phyloP scores from a whole-genome alignment of 2,113 vertebrate species.

The Corydoras sp. region DNA sequence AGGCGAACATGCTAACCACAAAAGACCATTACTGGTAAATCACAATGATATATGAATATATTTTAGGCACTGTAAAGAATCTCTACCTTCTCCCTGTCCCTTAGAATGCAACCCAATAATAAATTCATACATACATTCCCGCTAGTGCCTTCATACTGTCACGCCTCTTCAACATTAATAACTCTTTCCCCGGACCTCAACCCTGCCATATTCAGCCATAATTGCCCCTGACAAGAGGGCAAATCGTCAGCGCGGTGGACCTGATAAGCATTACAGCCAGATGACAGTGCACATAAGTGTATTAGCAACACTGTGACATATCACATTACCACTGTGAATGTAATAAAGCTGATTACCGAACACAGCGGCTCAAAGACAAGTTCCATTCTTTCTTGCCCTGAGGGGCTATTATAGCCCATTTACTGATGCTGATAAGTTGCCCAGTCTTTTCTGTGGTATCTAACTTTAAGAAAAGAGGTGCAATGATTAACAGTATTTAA shows the following conservation, averaged over 20 bases:
- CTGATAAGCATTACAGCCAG: conserved; percentile 98
- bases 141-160: too few species aligned
- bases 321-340: conserved; percentile 97
- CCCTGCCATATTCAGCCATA: conserved; percentile 83
- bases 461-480: not conserved
- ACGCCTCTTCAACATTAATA: too few species aligned
- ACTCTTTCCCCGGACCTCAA: conserved; percentile 68
- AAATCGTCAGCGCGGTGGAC: conserved; percentile 83
- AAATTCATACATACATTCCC: too few species aligned
- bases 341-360: conserved; percentile 88
- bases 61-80: too few species aligned
- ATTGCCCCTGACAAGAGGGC: conserved; percentile 96
- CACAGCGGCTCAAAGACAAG: conserved; percentile 82
- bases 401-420: conserved; percentile 84
- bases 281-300: conserved; percentile 96
- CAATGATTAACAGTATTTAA: too few species aligned
- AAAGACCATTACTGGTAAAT: too few species aligned
- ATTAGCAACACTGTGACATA: conserved; percentile 88
- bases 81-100: too few species aligned
- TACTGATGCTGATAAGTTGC: conserved; percentile 81
- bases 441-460: conserved; percentile 13
- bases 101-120: too few species aligned
- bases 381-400: conserved; percentile 78
- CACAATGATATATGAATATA: too few species aligned
- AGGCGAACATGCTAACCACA: too few species aligned